Evolutionary conservation across 2,113 vertebrate genomes (phyloP).

Genomic region (Fregata magnificens): DNA sequence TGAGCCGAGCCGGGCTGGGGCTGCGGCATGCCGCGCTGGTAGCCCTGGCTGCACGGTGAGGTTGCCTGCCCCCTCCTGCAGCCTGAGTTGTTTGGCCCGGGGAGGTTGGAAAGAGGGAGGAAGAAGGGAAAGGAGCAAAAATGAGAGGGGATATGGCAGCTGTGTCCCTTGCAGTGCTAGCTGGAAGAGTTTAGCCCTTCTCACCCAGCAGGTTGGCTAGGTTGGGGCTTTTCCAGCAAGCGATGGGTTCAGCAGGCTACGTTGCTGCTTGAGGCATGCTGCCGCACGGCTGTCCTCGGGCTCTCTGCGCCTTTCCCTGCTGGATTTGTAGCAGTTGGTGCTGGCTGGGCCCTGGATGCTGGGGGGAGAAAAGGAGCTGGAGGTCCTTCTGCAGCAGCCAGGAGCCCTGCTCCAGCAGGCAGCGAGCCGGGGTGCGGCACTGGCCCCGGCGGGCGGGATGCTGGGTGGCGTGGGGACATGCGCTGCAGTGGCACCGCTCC

Average conservation of each 20-base stretch:
- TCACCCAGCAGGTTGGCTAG: not conserved
- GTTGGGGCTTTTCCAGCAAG: not conserved
- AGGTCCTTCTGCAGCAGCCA: not conserved
- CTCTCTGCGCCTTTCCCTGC: not conserved
- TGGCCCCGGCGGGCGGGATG: fast-evolving
- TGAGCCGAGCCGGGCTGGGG: not conserved
- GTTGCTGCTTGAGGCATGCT: not conserved
- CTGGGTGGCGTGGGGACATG: not conserved
- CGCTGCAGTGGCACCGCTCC: not conserved
- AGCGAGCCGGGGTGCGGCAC: fast-evolving
- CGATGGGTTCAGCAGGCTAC: fast-evolving
- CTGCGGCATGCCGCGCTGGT: fast-evolving
- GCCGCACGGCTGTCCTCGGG: fast-evolving
- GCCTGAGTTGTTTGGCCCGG: not conserved
- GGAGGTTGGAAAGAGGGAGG: not conserved
- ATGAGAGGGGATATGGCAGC: not conserved
- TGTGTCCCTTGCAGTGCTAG: not conserved
- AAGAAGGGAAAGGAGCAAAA: not conserved
- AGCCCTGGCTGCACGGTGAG: not conserved
- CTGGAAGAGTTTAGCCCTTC: not conserved
- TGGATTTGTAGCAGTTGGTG: not conserved
- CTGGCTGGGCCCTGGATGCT: not conserved
- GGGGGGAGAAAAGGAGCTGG: not conserved
- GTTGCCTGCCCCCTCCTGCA: not conserved
- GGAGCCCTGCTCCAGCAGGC: not conserved